Evolutionary conservation across 2,113 vertebrate genomes (phyloP).

Genomic region (Thryonomys swinderianus): DNA sequence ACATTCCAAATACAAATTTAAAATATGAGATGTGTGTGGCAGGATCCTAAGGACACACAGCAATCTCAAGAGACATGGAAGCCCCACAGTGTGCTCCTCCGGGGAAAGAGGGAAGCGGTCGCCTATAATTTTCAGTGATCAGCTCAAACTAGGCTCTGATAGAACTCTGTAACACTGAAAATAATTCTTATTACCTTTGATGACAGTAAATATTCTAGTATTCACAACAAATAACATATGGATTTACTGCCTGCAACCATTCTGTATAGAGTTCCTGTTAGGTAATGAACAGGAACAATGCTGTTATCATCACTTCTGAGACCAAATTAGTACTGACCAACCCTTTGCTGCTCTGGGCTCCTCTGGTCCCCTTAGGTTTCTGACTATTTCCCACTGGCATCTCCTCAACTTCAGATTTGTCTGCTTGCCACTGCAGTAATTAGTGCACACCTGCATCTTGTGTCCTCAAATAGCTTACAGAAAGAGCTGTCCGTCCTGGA

Average conservation of each 20-base stretch:
- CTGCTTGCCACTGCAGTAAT: slow-evolving; percentile 48
- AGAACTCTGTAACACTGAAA: slow-evolving; percentile 56
- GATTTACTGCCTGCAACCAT: slow-evolving; percentile 51
- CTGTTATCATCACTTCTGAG: slow-evolving; percentile 25
- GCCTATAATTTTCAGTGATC: slow-evolving; percentile 67
- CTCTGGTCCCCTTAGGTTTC: neutral
- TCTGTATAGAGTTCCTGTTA: neutral
- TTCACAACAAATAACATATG: slow-evolving; percentile 50
- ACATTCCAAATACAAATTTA: slow-evolving; percentile 49
- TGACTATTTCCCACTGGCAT: slow-evolving; percentile 26
- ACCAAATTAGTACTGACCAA: slow-evolving; percentile 37
- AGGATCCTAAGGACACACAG: slow-evolving; percentile 38
- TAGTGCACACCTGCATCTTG: slow-evolving; percentile 41
- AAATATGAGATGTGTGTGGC: slow-evolving; percentile 64
- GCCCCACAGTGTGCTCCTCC: slow-evolving; percentile 32
- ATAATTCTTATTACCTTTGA: slow-evolving; percentile 75
- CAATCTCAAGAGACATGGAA: neutral
- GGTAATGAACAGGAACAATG: slow-evolving; percentile 39
- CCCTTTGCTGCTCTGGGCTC: neutral
- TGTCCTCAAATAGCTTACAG: slow-evolving; percentile 55
- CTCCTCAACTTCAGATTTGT: slow-evolving; percentile 8
- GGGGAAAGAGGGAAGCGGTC: slow-evolving; percentile 47
- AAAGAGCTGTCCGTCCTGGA: slow-evolving; percentile 22
- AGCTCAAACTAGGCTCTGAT: slow-evolving; percentile 25
- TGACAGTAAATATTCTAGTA: slow-evolving; percentile 71